Conservation (phyloP, 2,113 vertebrate genomes). For the Sula dactylatra region DNA sequence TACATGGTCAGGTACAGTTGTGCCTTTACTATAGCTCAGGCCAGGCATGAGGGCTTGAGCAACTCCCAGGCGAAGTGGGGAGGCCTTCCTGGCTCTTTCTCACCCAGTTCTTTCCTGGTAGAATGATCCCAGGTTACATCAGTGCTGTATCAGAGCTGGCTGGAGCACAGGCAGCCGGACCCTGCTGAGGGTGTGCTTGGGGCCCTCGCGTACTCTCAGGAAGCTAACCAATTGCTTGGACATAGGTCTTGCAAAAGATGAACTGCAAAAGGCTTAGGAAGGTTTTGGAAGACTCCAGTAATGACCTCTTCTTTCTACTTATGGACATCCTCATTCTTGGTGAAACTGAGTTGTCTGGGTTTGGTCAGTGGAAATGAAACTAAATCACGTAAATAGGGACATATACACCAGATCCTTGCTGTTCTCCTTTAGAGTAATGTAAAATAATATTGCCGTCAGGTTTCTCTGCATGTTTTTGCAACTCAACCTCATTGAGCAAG, state of each 20-base stretch:
- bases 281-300: neutral
- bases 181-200: fast-evolving
- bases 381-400: neutral
- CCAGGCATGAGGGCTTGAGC: neutral
- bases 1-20: neutral
- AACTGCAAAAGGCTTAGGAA: neutral
- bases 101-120: neutral
- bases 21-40: neutral
- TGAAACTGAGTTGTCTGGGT: neutral
- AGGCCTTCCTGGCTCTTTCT: neutral
- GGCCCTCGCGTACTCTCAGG: fast-evolving
- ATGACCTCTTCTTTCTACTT: neutral
- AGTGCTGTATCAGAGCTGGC: neutral
- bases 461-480: neutral
- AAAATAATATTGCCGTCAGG: neutral
- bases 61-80: neutral
- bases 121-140: neutral
- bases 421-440: neutral
- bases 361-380: neutral
- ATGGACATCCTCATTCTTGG: neutral
- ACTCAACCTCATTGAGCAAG: neutral
- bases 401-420: neutral
- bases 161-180: neutral
- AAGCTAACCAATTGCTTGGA: neutral
- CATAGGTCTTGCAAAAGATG: neutral